Conservation (phyloP, 2,888 invertebrate species). For the Drosophila neutralis region DNA sequence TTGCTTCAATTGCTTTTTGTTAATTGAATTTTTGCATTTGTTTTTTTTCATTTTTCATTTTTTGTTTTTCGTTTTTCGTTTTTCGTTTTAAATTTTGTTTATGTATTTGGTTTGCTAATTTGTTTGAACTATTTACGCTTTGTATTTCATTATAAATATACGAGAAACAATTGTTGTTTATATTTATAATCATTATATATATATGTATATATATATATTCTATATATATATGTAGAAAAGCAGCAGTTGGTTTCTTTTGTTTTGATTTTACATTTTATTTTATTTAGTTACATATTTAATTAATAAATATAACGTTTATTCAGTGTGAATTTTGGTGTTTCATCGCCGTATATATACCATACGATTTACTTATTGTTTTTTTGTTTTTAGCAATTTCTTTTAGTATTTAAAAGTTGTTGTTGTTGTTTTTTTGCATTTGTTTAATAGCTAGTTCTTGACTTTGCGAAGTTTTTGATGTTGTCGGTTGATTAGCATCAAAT, state of each 20-base stretch:
- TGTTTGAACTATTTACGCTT: slow-evolving; percentile 74
- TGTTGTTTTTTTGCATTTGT: slow-evolving; percentile 21
- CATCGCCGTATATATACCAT: slow-evolving; percentile 51
- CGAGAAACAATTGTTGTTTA: slow-evolving; percentile 73
- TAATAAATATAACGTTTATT: slow-evolving; percentile 80
- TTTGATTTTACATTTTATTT: slow-evolving; percentile 51
- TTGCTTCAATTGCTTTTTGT: no score
- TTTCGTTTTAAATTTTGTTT: slow-evolving; percentile 57
- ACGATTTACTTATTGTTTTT: slow-evolving; percentile 27
- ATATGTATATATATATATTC: slow-evolving; percentile 17
- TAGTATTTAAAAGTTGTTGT: slow-evolving; percentile 48
- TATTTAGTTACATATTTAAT: slow-evolving; percentile 70
- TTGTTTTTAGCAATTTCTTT: slow-evolving; percentile 35
- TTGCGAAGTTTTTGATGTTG: slow-evolving; percentile 27
- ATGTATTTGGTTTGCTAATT: slow-evolving; percentile 80
- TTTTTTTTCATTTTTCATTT: slow-evolving; percentile 33
- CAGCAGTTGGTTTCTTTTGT: slow-evolving; percentile 61
- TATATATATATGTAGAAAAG: slow-evolving; percentile 71
- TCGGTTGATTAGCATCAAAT: slow-evolving; percentile 27
- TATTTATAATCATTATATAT: slow-evolving; percentile 33
- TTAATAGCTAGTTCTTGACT: slow-evolving; percentile 38
- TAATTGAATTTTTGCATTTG: background rate
- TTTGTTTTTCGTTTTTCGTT: slow-evolving; percentile 23
- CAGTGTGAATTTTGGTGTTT: slow-evolving; percentile 78
- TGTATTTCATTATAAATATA: slow-evolving; percentile 73